phyloP scores from a whole-genome alignment of 37 sponge, comb jelly and placozoan species.

The Geodia barretti region DNA sequence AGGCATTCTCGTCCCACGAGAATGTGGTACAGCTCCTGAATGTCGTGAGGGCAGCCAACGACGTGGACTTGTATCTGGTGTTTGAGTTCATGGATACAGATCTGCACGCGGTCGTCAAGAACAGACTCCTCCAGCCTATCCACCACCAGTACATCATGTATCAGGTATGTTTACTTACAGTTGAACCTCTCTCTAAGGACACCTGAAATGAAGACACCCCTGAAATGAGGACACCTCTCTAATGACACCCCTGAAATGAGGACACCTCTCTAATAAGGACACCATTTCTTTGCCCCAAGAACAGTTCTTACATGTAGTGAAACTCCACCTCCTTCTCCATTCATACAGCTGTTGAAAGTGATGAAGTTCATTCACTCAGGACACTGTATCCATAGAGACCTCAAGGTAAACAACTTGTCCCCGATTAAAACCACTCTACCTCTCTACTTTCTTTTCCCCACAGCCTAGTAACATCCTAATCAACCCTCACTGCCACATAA shows the following conservation, averaged over 20 bases:
- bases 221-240: too few species aligned
- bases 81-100: conserved; percentile 99
- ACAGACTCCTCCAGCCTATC: conserved; percentile 74
- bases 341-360: conserved; percentile 84
- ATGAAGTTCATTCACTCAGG: conserved; percentile 95
- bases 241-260: too few species aligned
- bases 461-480: conserved; percentile 97
- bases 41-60: conserved; percentile 80
- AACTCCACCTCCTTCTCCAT: too few species aligned
- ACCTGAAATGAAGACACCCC: too few species aligned
- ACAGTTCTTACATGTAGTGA: too few species aligned
- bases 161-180: too few species aligned
- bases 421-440: not conserved
- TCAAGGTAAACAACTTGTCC: conserved; percentile 64
- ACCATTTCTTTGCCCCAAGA: not conserved
- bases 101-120: conserved; percentile 89
- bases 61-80: conserved; percentile 92
- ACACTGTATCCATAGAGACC: conserved; percentile 95
- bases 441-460: not conserved
- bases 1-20: conserved; percentile 87
- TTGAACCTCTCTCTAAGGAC: too few species aligned
- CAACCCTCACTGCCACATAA: conserved; percentile 95
- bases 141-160: conserved; percentile 93
- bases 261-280: too few species aligned
- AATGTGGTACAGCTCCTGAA: conserved; percentile 95